Evolutionary conservation across 2,888 invertebrate species (phyloP).

Genomic region (Phengaris alcon): DNA sequence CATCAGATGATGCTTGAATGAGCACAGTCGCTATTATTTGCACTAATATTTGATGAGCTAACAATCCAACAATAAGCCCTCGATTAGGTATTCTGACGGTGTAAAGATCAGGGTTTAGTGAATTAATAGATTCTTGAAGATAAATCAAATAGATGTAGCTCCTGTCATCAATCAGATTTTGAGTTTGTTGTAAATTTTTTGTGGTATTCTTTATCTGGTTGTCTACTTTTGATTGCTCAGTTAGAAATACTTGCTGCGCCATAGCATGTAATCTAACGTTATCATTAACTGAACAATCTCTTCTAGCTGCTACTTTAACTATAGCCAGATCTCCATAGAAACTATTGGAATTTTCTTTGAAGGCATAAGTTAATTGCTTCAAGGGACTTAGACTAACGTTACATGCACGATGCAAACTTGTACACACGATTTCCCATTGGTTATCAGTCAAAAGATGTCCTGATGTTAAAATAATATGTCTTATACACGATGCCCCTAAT

Average conservation of each 20-base stretch:
- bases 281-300: slow-evolving; percentile 91
- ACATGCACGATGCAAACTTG: slow-evolving; percentile 90
- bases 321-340: slow-evolving; percentile 96
- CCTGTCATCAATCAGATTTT: slow-evolving; percentile 86
- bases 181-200: slow-evolving; percentile 64
- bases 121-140: slow-evolving; percentile 84
- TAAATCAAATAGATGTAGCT: slow-evolving; percentile 94
- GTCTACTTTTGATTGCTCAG: slow-evolving; percentile 71
- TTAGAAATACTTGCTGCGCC: slow-evolving; percentile 92
- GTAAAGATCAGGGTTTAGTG: slow-evolving; percentile 86
- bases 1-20: slow-evolving; percentile 84
- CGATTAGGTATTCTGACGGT: slow-evolving; percentile 92
- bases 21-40: slow-evolving; percentile 94
- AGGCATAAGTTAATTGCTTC: slow-evolving; percentile 92
- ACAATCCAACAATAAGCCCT: slow-evolving; percentile 90
- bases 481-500: slow-evolving; percentile 94
- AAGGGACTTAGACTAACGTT: slow-evolving; percentile 92
- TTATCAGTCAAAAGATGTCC: slow-evolving; percentile 88
- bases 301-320: slow-evolving; percentile 94
- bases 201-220: slow-evolving; percentile 56
- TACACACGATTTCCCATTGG: slow-evolving; percentile 93
- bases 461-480: slow-evolving; percentile 90
- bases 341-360: slow-evolving; percentile 94
- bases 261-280: slow-evolving; percentile 91
- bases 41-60: slow-evolving; percentile 95